Evolutionary conservation across 1,140 invertebrate genomes (phyloP).

Genomic region (Drosophila paulistorum): DNA sequence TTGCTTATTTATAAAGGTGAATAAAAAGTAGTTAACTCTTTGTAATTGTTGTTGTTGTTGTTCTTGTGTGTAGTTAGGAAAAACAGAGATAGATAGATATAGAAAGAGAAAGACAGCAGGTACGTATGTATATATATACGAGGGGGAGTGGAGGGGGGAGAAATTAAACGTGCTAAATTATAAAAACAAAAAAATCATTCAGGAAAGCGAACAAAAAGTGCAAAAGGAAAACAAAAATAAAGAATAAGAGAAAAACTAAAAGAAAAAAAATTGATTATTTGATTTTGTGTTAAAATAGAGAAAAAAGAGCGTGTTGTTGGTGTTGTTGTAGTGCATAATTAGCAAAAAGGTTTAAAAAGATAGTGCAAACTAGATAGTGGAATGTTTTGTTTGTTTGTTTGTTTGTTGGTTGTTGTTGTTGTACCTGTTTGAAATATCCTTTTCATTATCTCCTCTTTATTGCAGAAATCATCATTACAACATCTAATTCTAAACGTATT

Average conservation of each 20-base stretch:
- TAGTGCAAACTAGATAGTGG: conserved; percentile 62
- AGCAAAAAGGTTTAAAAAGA: conserved; percentile 56
- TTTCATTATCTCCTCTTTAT: conserved; percentile 80
- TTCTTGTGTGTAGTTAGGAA: conserved; percentile 31
- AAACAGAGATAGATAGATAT: conserved; percentile 24
- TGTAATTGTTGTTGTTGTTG: background rate
- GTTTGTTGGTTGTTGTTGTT: conserved; percentile 39
- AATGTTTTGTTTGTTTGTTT: conserved; percentile 26
- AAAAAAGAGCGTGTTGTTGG: conserved; percentile 26
- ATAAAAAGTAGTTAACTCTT: background rate
- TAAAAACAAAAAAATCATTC: conserved; percentile 29
- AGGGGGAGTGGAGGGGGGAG: conserved; percentile 29
- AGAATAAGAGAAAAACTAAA: conserved; percentile 33
- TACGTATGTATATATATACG: conserved; percentile 8
- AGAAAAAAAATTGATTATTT: conserved; percentile 50
- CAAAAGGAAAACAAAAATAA: conserved; percentile 16
- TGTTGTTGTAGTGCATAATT: conserved; percentile 61
- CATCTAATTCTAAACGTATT: conserved; percentile 78
- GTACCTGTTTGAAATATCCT: conserved; percentile 79
- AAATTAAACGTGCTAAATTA: conserved; percentile 29
- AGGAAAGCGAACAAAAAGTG: conserved; percentile 41
- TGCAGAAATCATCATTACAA: conserved; percentile 82
- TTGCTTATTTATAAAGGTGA: background rate
- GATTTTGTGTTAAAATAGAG: conserved; percentile 22
- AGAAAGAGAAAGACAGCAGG: conserved; percentile 15